These are phyloP conservation scores for Anthrax anthrax DNA, from an alignment of 2,888 invertebrate species.

Conservation along the genomic window DNA sequence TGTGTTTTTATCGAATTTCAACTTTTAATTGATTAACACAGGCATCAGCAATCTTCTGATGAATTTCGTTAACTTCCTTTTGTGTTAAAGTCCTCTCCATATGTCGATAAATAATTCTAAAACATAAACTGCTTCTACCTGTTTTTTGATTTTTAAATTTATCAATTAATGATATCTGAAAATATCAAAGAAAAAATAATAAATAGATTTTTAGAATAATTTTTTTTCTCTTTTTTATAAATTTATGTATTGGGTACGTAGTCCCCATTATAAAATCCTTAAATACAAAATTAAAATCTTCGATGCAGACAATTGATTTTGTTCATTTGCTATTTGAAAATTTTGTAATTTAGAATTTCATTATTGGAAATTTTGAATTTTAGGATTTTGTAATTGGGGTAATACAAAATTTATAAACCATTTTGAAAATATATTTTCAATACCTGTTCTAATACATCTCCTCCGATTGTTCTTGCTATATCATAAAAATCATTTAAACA, in stretches of 20 bases:
- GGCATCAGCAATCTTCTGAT: slow-evolving; percentile 53
- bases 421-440: no score
- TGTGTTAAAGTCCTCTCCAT: slow-evolving; percentile 80
- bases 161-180: slow-evolving; percentile 67
- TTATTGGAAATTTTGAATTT: no score
- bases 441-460: slow-evolving; percentile 88
- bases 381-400: no score
- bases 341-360: no score
- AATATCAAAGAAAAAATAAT: slow-evolving; percentile 10
- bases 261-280: no score
- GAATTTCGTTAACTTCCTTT: slow-evolving; percentile 73
- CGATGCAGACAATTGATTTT: no score
- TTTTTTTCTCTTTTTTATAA: no score
- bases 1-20: slow-evolving; percentile 25
- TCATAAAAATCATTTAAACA: slow-evolving; percentile 84
- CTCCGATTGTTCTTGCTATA: slow-evolving; percentile 72
- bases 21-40: slow-evolving; percentile 33
- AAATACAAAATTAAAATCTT: no score
- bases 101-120: slow-evolving; percentile 83
- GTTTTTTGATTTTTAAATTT: slow-evolving; percentile 76
- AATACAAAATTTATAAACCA: no score
- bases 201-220: no score
- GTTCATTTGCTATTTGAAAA: no score
- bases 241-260: no score
- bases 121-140: slow-evolving; percentile 72